Evolutionary conservation across 37 sponge, comb jelly and placozoan species (phyloP).

Genomic region (Haliclona indistincta): DNA sequence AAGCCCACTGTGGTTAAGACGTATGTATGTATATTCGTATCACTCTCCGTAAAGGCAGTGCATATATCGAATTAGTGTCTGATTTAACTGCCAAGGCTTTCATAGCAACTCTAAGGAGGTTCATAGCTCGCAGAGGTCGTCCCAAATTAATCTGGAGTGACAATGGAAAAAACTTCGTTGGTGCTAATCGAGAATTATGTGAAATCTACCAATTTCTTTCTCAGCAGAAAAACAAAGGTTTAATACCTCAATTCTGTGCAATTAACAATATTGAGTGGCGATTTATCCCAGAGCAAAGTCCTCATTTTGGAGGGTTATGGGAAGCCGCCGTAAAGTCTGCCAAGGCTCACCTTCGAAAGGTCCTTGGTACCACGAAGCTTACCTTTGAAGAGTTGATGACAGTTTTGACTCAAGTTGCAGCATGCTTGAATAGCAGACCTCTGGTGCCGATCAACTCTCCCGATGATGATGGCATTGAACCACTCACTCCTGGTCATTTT

Average conservation of each 20-base stretch:
- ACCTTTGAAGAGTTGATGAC: conserved; percentile 37
- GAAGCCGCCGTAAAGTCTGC: conserved; percentile 7
- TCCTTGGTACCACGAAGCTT: conserved; percentile 3
- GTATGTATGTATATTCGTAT: conserved; percentile 41
- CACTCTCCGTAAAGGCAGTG: conserved; percentile 37
- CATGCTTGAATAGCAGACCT: conserved; percentile 44
- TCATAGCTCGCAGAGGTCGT: conserved; percentile 31
- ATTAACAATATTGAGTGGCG: conserved; percentile 14
- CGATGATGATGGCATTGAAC: conserved; percentile 33
- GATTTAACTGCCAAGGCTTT: conserved; percentile 40
- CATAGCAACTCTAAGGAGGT: conserved; percentile 30
- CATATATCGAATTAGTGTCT: conserved; percentile 45
- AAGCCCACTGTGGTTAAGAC: conserved; percentile 21
- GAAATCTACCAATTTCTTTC: conserved; percentile 7
- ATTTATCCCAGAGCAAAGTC: conserved; percentile 20
- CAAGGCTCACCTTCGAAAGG: conserved; percentile 5
- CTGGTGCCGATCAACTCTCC: conserved; percentile 9
- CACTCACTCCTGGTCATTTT: conserved; percentile 38
- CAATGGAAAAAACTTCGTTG: conserved; percentile 52
- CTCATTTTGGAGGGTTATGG: conserved; percentile 48
- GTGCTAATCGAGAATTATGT: conserved; percentile 20
- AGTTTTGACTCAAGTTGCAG: conserved; percentile 21
- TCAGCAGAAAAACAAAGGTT: conserved; percentile 9
- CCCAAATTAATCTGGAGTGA: conserved; percentile 50
- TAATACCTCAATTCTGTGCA: conserved; percentile 16